Evolutionary conservation across 2,888 invertebrate genomes (phyloP), one percentile per base, ranked within the genome.

Genomic region (Palloptera scutellata): DNA sequence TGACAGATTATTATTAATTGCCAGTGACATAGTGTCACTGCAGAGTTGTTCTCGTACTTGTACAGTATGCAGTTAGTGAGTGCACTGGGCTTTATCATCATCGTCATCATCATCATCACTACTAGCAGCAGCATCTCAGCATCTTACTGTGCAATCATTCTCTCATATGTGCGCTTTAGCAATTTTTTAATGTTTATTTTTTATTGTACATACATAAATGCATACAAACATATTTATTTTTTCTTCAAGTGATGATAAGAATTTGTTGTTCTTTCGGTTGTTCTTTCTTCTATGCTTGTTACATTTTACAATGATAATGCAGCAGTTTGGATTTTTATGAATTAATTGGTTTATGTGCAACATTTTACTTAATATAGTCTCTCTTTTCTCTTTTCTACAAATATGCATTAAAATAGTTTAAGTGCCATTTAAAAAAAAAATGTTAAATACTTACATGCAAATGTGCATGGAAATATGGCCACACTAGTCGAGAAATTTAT

Each of bases 1-100:
- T 69, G 72, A 74, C 71, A 73, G 68, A 73, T 74, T 71, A 64
- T 69, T 72, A 72, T 73, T 72, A 72, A 74, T 72, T 74, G 64
- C 59, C 64, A 59, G 64, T 64, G 59, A 58, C 64, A 64, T 64
- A 59, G 59, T 59, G 64, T 59, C 64, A 64, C 48, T 48, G 48
- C 48, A 15, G 15, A 10, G 48, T 15, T 13, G 48, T 15, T 5
- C 48, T 48, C 30, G 12, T 8, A 15, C 12, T 15, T 15, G 15
- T 13, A 8, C 48, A 48, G 48, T 48, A 15, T 48, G 13, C 45
- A 13, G 11, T 9, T 48, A n/a, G 48, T 5, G 5, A 48, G 48
- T 48, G 48, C 48, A 4, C 48, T 13, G n/a, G n/a, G 10, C n/a
- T 15, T 48, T 8, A 13, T 15, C 48, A 48, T 13, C 48, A 48